These are phyloP conservation scores for Aptenodytes patagonicus DNA, from an alignment of 2,113 vertebrate species.

Conservation along the genomic window DNA sequence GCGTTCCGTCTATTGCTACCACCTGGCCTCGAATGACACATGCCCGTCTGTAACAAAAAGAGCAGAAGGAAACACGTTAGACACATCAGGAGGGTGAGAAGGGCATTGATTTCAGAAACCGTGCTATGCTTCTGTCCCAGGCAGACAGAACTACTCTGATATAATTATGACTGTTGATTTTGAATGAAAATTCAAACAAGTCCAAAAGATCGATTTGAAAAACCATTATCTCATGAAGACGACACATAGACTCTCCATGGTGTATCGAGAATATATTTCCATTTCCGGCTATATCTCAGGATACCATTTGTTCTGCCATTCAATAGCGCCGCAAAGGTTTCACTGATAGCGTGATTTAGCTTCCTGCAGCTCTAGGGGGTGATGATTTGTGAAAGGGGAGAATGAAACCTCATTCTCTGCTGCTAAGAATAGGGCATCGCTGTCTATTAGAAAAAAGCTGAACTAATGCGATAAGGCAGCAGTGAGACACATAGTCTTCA, in stretches of 20 bases:
- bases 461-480: conserved; percentile 13
- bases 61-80: neutral
- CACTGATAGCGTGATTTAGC: neutral
- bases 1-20: conserved; percentile 86
- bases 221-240: neutral
- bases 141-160: neutral
- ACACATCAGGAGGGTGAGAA: neutral
- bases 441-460: conserved; percentile 7
- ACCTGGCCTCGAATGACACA: conserved; percentile 93
- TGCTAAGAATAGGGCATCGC: neutral
- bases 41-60: conserved; percentile 77
- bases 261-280: neutral
- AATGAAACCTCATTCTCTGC: conserved; percentile 8
- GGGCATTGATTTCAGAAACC: neutral
- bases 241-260: neutral
- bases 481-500: neutral
- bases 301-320: neutral
- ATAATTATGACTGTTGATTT: neutral
- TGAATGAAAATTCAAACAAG: neutral
- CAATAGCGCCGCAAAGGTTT: neutral
- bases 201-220: neutral
- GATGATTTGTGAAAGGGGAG: neutral
- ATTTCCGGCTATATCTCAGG: neutral
- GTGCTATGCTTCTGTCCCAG: neutral
- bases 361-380: neutral